These are phyloP conservation scores for Aleiodes sp. DNA, from an alignment of 1,140 invertebrate species.

Conservation along the genomic window DNA sequence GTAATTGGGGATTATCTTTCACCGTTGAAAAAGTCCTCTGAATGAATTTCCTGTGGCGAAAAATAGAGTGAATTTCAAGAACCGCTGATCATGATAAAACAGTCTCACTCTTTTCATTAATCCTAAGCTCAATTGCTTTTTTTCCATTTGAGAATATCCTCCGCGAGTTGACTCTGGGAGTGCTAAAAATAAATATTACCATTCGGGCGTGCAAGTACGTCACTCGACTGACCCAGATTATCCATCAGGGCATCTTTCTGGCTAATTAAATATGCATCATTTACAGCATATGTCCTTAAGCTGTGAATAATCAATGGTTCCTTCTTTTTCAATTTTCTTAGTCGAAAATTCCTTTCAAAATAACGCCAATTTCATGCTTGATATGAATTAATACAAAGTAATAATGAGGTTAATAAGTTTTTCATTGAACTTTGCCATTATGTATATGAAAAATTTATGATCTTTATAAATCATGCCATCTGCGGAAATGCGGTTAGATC, in stretches of 20 bases:
- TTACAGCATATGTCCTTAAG: slow-evolving; percentile 10
- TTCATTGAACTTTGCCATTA: too few species aligned
- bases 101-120: slow-evolving; percentile 24
- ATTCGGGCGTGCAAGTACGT: slow-evolving; percentile 42
- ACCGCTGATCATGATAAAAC: neutral
- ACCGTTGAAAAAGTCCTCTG: too few species aligned
- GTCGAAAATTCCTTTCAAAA: too few species aligned
- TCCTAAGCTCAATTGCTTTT: neutral
- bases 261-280: slow-evolving; percentile 45
- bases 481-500: too few species aligned
- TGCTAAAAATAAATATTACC: slow-evolving; percentile 44
- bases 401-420: too few species aligned
- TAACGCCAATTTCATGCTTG: too few species aligned
- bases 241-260: slow-evolving; percentile 39
- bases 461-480: too few species aligned
- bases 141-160: neutral
- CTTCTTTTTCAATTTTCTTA: slow-evolving; percentile 7
- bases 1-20: neutral
- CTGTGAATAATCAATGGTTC: slow-evolving; percentile 30
- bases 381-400: too few species aligned
- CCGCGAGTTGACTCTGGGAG: neutral
- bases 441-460: too few species aligned
- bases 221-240: slow-evolving; percentile 49
- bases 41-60: too few species aligned
- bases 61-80: too few species aligned